Conservation (phyloP, 2,113 vertebrate genomes). For the Cairina moschata region DNA sequence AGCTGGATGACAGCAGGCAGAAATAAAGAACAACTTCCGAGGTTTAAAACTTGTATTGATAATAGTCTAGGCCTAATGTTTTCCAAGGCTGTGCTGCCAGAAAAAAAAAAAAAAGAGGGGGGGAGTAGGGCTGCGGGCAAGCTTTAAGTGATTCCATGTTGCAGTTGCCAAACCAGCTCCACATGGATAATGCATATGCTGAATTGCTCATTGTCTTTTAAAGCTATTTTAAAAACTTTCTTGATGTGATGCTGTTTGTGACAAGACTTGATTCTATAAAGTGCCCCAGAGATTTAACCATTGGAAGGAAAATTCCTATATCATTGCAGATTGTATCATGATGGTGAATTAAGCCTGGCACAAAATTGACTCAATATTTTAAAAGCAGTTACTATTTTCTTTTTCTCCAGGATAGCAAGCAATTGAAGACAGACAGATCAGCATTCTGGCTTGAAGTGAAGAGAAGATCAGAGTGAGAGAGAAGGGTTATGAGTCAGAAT, state of each 20-base stretch:
- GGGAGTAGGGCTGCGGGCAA: neutral
- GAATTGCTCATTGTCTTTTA: slow-evolving; percentile 19
- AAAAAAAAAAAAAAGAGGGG: neutral
- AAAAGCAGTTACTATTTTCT: neutral
- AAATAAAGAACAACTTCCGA: neutral
- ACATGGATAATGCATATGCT: slow-evolving; percentile 1
- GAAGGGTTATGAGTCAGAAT: neutral
- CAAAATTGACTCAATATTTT: slow-evolving; percentile 14
- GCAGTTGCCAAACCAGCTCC: slow-evolving; percentile 28
- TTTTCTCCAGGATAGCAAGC: neutral
- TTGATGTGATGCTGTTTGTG: slow-evolving; percentile 13
- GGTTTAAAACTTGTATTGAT: neutral
- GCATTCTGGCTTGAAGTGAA: neutral
- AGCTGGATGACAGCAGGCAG: neutral
- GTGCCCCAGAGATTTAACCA: neutral
- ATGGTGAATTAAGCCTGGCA: neutral
- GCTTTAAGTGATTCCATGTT: slow-evolving; percentile 3
- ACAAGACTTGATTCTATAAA: slow-evolving; percentile 26
- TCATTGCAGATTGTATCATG: neutral
- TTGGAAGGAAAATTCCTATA: neutral
- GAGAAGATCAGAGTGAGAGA: neutral
- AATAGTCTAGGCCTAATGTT: neutral
- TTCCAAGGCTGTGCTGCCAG: neutral
- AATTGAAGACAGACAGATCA: neutral
- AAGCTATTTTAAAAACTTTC: slow-evolving; percentile 30